Base-by-base conservation (phyloP, 2,113 vertebrate genomes). In the Cricetomys ansorgei region DNA sequence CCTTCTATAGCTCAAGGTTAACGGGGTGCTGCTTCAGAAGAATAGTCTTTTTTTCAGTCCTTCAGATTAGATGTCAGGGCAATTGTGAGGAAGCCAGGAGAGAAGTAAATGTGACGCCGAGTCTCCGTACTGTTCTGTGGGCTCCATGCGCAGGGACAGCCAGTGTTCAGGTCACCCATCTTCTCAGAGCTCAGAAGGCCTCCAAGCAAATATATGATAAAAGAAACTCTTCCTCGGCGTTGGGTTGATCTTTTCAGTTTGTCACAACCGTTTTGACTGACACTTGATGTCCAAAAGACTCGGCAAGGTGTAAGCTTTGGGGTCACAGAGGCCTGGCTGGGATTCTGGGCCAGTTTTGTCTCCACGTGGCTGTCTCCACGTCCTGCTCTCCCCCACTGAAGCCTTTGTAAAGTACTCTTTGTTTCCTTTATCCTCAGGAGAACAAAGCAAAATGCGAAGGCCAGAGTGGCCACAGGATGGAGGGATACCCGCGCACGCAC, bases 101-200 rank as follows among this genome's bases (percentile, higher is more conserved):
- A 65, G 43, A 37, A 81, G 10, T 0, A 0, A 57, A 73, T 17
- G 5, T 16, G 29, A 89, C 45, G 10, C 0, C 6, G 55, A 19
- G 50, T 70, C n/a, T 70, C 19, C 64, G 40, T 53, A 7, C 57
- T 50, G 13, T 12, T 50, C 59, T 34, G 59, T 21, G 59, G 37
- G 6, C 11, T 15, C 69, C 40, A 13, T 57, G 50, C 31, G 19
- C 31, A 57, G 65, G 34, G 48, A 80, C 15, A 87, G 31, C 19
- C 31, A 29, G 1, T 0, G 4, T 0, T 29, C 3, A 0, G 31
- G 43, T 48, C 88, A 91, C 31, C 45, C 1, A 34, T 48, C 25
- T 55, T 6, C n/a, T 29, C 73, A 40, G 25, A 1, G 4, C 19
- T 81, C 65, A 65, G 77, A 45, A 5, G 23, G 21, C 12, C 37